These are phyloP conservation scores for Drosophila macrospina DNA, from an alignment of 2,888 invertebrate genomes.

Conservation along the genomic window DNA sequence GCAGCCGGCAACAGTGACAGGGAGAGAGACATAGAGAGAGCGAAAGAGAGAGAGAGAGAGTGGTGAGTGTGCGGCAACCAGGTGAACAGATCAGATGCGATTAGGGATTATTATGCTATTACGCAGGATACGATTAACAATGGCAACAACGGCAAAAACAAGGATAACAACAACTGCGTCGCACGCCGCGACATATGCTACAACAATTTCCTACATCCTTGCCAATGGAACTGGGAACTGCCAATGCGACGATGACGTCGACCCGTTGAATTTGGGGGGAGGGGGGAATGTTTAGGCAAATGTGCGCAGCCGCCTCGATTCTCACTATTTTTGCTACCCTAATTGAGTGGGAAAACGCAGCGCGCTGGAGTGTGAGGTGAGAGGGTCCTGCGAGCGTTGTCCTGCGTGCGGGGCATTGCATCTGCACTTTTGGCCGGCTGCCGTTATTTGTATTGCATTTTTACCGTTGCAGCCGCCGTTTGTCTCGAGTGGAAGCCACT, in stretches of 20 bases:
- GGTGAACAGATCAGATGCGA: constrained; percentile 82
- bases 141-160: constrained; percentile 46
- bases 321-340: constrained; percentile 74
- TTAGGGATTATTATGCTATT: constrained; percentile 84
- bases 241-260: background rate
- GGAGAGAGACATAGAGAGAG: background rate
- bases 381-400: constrained; percentile 33
- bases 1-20: constrained; percentile 63
- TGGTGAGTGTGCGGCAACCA: constrained; percentile 54
- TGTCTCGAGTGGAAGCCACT: constrained; percentile 37
- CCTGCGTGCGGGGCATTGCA: constrained; percentile 53
- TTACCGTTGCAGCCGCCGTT: constrained; percentile 67
- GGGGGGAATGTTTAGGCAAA: constrained; percentile 65
- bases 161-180: constrained; percentile 73
- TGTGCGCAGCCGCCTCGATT: constrained; percentile 68
- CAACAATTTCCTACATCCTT: constrained; percentile 31
- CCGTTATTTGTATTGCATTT: constrained; percentile 76
- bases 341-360: constrained; percentile 66
- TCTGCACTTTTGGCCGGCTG: constrained; percentile 75
- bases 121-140: constrained; percentile 83
- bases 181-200: constrained; percentile 79
- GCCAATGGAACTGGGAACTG: background rate
- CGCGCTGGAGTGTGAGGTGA: background rate
- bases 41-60: constrained; percentile 4
- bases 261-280: background rate